Conservation (phyloP, 2,888 invertebrate genomes). For the Bimastos eiseni region DNA sequence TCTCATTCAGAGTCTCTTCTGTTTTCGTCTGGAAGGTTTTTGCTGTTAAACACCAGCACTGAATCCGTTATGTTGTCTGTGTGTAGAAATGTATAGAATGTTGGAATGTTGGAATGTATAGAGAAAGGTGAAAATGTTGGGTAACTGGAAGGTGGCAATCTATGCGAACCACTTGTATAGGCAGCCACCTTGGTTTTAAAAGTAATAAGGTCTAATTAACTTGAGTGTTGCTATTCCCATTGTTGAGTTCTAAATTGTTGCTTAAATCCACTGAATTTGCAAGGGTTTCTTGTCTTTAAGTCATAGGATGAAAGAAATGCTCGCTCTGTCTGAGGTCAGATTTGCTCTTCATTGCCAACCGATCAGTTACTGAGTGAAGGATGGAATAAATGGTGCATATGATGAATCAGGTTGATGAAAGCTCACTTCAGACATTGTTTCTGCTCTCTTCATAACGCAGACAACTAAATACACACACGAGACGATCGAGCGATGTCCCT, state of each 20-base stretch:
- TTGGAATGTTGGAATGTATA: neutral
- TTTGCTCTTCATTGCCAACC: neutral
- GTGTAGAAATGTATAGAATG: neutral
- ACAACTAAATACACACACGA: neutral
- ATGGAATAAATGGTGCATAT: neutral
- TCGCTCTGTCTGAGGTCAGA: no score
- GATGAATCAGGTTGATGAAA: neutral
- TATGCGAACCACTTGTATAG: no score
- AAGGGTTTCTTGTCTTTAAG: neutral
- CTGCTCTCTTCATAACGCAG: neutral
- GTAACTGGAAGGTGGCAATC: no score
- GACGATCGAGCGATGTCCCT: neutral
- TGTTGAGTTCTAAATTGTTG: neutral
- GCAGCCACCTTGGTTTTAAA: no score
- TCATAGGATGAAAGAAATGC: no score
- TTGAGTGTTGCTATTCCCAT: neutral
- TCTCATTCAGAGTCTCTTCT: neutral
- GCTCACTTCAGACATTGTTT: conserved; percentile 6
- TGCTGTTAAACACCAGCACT: neutral
- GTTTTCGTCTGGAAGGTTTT: neutral
- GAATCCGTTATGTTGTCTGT: neutral
- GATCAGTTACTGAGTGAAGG: neutral
- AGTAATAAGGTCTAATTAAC: no score
- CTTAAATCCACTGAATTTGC: neutral
- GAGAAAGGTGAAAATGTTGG: no score